Percentiles rank a stretch among this genome's conserved stretches.
Evolutionary conservation across 2,888 invertebrate genomes (phyloP).

Genomic region (Cepaea hortensis): DNA sequence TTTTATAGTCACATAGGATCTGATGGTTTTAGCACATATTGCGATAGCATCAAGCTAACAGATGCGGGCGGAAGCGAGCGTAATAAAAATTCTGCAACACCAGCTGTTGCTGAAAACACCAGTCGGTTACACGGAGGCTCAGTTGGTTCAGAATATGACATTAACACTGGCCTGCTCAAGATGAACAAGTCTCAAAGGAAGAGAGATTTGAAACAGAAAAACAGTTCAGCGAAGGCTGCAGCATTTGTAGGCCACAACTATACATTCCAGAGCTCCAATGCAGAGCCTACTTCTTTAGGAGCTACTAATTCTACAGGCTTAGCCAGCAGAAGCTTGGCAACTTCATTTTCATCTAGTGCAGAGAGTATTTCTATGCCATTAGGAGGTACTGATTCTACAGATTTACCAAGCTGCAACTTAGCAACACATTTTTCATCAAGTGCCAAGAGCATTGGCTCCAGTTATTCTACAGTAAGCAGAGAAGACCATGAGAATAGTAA

Average conservation of each 20-base stretch:
- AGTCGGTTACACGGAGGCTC: not conserved
- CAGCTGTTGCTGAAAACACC: not conserved
- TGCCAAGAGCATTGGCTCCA: not conserved
- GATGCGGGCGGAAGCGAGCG: not conserved
- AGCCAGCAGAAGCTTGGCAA: not conserved
- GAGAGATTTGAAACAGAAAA: not conserved
- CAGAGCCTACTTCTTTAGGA: not conserved
- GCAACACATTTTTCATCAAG: not conserved
- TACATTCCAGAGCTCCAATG: not conserved
- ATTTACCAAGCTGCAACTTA: not conserved
- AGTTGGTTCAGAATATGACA: not conserved
- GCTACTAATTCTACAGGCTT: not conserved
- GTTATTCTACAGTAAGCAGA: not conserved
- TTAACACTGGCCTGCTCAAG: not conserved
- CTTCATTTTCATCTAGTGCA: not conserved
- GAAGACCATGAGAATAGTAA: not conserved
- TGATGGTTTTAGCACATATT: not conserved
- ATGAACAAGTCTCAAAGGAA: not conserved
- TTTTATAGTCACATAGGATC: slow-evolving; percentile 17
- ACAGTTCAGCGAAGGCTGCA: not conserved
- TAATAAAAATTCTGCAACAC: not conserved
- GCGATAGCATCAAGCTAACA: not conserved
- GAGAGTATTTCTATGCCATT: not conserved
- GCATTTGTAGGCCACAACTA: not conserved
- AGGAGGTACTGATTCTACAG: not conserved